Conservation (phyloP, 30 jellyfish, hydroid and myxozoan species). For the Pseudorhiza aurosa region DNA sequence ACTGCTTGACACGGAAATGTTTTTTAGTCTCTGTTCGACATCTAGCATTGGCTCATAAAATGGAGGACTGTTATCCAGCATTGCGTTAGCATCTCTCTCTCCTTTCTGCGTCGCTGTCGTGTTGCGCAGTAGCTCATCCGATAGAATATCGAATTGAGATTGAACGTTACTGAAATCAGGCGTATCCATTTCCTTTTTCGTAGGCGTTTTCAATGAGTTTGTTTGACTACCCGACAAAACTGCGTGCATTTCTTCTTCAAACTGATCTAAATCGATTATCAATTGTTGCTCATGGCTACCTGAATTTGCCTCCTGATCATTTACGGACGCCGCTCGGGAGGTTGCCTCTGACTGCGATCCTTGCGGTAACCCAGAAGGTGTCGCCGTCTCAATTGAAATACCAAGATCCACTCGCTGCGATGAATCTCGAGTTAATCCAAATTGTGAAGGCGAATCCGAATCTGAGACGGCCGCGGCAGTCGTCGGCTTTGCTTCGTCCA, state of each 20-base stretch:
- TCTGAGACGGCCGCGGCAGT: slow-evolving; percentile 18
- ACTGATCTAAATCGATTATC: slow-evolving; percentile 32
- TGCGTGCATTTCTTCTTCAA: slow-evolving; percentile 70
- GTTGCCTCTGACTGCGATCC: background rate
- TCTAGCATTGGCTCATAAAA: slow-evolving; percentile 86
- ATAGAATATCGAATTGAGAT: background rate
- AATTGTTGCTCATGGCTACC: slow-evolving; percentile 15
- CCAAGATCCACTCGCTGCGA: background rate
- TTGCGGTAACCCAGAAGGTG: background rate
- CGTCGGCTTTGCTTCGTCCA: background rate
- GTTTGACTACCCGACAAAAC: slow-evolving; percentile 45
- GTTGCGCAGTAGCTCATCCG: background rate
- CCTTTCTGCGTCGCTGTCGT: background rate
- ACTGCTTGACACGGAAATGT: background rate
- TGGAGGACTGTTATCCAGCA: slow-evolving; percentile 36
- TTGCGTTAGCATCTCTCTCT: background rate
- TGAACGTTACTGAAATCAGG: background rate
- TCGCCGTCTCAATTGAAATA: background rate
- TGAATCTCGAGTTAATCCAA: background rate
- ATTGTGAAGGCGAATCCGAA: background rate
- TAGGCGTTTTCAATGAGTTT: slow-evolving; percentile 43
- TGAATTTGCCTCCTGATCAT: background rate
- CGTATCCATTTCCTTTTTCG: slow-evolving; percentile 1
- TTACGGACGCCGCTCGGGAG: background rate
- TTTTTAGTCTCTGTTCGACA: slow-evolving; percentile 55